phyloP scores from a whole-genome alignment of 2,888 invertebrate genomes.

The Agonopterix heracliana region DNA sequence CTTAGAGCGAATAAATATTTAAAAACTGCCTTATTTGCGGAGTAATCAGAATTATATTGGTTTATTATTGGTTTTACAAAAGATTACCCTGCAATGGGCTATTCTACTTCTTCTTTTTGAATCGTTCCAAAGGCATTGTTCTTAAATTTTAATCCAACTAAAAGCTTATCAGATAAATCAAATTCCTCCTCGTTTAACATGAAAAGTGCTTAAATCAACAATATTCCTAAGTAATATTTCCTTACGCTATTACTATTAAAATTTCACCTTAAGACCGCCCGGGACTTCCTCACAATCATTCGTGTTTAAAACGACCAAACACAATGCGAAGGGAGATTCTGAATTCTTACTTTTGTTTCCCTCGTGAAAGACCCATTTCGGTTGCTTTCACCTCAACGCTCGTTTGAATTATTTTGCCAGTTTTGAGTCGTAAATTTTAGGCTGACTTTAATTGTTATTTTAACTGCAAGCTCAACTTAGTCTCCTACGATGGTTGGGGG shows the following conservation, averaged over 20 bases:
- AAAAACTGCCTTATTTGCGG: too few relatives aligned
- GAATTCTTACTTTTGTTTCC: conserved; percentile 67
- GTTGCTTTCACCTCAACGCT: conserved; percentile 51
- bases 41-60: too few relatives aligned
- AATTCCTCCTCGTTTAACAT: conserved; percentile 24
- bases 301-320: conserved; percentile 53
- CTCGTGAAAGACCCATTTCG: conserved; percentile 60
- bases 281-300: conserved; percentile 42
- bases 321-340: conserved; percentile 39
- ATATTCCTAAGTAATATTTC: conserved; percentile 66
- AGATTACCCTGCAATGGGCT: too few relatives aligned
- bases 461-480: conserved; percentile 73
- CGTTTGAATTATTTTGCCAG: conserved; percentile 71
- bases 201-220: conserved; percentile 58
- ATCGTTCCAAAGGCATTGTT: neutral
- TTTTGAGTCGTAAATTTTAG: conserved; percentile 73
- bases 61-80: too few relatives aligned
- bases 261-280: conserved; percentile 60
- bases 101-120: too few relatives aligned
- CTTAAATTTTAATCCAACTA: conserved; percentile 13
- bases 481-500: conserved; percentile 44
- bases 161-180: conserved; percentile 17
- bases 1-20: neutral
- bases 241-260: conserved; percentile 67
- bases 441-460: conserved; percentile 76